Percentiles rank a stretch among this genome's conserved stretches.
Conservation (phyloP, 2,113 vertebrate genomes). For the Nycticebus coucang region DNA sequence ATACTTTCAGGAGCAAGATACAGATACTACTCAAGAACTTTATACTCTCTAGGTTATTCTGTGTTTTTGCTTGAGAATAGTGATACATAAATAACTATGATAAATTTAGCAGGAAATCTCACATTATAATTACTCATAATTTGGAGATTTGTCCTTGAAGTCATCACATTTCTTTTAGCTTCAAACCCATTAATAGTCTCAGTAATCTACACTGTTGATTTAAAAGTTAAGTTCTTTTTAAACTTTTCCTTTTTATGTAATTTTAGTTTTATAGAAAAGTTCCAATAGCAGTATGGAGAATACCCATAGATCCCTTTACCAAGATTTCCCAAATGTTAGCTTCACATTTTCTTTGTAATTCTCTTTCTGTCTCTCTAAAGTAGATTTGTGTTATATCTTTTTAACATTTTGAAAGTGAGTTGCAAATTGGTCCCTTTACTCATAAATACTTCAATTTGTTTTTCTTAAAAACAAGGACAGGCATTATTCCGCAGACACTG, state of each 20-base stretch:
- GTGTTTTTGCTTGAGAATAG: neutral
- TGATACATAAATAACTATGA: neutral
- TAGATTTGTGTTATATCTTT: neutral
- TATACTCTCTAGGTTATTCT: neutral
- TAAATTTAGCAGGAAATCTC: neutral
- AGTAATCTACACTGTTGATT: neutral
- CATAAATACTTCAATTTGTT: neutral
- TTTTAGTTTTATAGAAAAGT: neutral
- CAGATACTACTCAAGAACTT: neutral
- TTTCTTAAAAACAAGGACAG: neutral
- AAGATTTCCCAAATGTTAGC: neutral
- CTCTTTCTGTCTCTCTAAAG: neutral
- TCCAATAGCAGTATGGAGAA: neutral
- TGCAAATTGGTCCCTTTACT: neutral
- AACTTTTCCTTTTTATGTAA: neutral
- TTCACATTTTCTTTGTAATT: neutral
- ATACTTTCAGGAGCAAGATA: neutral
- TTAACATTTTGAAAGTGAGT: slow-evolving; percentile 15
- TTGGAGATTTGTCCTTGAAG: neutral
- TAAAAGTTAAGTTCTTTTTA: neutral
- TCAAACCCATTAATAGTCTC: neutral
- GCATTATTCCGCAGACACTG: neutral
- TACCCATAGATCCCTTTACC: neutral
- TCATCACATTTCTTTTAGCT: neutral
- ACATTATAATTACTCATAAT: neutral